These are phyloP conservation scores for Nasonovia ribisnigri DNA, from an alignment of 2,888 invertebrate species.

Conservation along the genomic window DNA sequence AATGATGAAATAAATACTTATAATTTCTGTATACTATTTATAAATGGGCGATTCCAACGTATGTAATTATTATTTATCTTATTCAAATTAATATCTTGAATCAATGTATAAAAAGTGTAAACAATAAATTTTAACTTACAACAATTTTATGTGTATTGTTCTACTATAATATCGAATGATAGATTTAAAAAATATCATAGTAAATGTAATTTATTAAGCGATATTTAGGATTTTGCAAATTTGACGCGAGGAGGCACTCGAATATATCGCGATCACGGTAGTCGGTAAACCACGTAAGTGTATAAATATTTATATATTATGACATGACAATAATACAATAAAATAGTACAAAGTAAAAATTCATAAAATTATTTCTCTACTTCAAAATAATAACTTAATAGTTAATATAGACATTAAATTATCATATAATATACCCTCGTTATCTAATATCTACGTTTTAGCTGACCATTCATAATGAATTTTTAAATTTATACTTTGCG, in stretches of 20 bases:
- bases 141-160: background rate
- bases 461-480: too few species aligned
- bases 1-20: background rate
- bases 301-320: background rate
- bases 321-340: background rate
- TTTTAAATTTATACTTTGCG: too few species aligned
- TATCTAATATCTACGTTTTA: background rate
- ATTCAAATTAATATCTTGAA: background rate
- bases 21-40: background rate
- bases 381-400: background rate
- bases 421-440: background rate
- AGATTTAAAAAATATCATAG: background rate
- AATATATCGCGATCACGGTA: background rate
- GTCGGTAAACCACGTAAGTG: background rate
- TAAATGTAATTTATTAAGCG: background rate
- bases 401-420: background rate
- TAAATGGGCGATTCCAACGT: background rate
- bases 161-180: background rate
- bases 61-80: background rate
- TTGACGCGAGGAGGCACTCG: background rate
- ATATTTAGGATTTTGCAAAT: background rate
- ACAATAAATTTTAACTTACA: background rate
- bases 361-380: background rate
- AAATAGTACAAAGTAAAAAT: too few species aligned
- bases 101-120: background rate